Conservation (phyloP, 2,797 vertebrate genomes). For the Gymnodraco acuticeps region DNA sequence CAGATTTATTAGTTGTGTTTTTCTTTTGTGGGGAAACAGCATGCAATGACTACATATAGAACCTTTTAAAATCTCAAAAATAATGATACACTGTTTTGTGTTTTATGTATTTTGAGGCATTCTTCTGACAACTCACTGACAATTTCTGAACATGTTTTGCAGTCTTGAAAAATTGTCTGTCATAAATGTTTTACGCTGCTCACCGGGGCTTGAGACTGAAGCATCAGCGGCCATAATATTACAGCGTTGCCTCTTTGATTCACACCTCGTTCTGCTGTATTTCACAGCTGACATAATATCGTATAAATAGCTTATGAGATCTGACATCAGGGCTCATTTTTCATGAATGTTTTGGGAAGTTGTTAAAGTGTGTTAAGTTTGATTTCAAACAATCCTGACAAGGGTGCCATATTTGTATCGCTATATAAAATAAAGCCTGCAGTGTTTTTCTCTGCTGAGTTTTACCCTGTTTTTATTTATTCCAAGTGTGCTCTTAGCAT, state of each 20-base stretch:
- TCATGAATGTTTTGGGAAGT: constrained; percentile 9
- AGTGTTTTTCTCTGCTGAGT: not conserved
- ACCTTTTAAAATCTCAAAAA: not conserved
- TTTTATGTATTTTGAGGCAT: constrained; percentile 5
- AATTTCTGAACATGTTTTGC: constrained; percentile 9
- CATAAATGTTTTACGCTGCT: constrained; percentile 25
- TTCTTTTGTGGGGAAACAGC: not conserved
- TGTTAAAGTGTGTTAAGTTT: constrained; percentile 29
- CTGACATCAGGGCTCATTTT: constrained; percentile 24
- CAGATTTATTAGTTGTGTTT: not conserved
- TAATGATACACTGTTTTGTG: too few relatives aligned
- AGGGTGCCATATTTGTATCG: constrained; percentile 11
- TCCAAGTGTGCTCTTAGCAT: not conserved
- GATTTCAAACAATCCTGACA: constrained; percentile 1
- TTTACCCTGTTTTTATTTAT: constrained; percentile 7
- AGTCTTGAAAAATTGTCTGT: constrained; percentile 9
- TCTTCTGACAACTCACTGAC: constrained; percentile 17
- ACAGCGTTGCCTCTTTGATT: constrained; percentile 33
- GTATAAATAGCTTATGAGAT: constrained; percentile 24
- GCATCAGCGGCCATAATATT: constrained; percentile 27
- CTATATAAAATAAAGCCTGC: constrained; percentile 8
- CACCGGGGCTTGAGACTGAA: constrained; percentile 17
- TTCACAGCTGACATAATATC: constrained; percentile 41
- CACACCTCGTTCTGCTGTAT: constrained; percentile 28
- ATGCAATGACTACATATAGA: not conserved